Evolutionary conservation across 2,888 invertebrate genomes (phyloP), one percentile per base, ranked within the genome.

Genomic region (Anoplius nigerrimus): DNA sequence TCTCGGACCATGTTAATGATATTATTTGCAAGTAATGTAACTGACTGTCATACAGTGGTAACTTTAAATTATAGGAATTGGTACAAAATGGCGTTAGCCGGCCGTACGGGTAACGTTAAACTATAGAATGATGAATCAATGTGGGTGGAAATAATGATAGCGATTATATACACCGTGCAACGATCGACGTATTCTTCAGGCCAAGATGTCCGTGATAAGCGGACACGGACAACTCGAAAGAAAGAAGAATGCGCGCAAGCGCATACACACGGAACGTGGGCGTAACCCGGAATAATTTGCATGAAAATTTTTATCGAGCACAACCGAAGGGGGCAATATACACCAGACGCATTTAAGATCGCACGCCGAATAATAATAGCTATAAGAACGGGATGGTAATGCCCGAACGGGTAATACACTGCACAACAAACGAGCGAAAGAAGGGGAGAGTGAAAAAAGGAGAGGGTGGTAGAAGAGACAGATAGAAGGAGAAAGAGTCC

Each of bases 331-430:
- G n/a, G 74, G 86, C 84, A 85, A 86, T 86, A 86, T 86, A 84
- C 82, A 75, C 82, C 86, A 87, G 86, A 85, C 86, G 85, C 84
- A 81, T 86, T 86, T 84, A 84, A 84, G 84, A 84, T 83, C 81
- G 74, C 75, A 71, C 72, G 63, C 60, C 70, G 81, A 77, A 76
- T 76, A 79, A 82, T 84, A 85, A 85, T 83, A 82, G 83, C 83
- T 72, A 74, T 66, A 77, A 76, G 79, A 76, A 80, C 72, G 73
- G 63, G 69, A 72, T 58, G 76, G 78, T 79, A 79, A 77, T 74
- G 72, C 74, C 55, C 54, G 34, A 34, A 34, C 34, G 34, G 34
- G 34, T 34, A 34, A 34, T 34, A 34, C 34, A 34, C 34, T 34
- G 34, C 34, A 34, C 34, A 34, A 34, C 34, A 34, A 34, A 34